Evolutionary conservation across 1,140 invertebrate species (phyloP).

Genomic region (Atta texana): DNA sequence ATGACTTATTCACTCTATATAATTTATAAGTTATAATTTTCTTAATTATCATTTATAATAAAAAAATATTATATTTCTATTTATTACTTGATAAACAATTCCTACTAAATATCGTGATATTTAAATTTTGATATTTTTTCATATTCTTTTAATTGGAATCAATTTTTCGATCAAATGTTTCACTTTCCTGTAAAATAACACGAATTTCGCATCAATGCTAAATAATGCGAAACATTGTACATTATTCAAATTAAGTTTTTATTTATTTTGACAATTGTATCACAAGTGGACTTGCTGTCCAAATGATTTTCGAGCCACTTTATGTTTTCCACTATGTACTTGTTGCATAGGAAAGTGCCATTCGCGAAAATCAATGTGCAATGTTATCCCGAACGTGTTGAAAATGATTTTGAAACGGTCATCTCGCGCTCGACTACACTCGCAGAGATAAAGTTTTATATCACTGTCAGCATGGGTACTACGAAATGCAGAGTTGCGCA

Average conservation of each 20-base stretch:
- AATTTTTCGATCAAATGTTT: no score
- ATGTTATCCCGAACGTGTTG: slow-evolving; percentile 4
- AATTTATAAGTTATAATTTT: no score
- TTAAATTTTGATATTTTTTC: no score
- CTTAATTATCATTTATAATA: no score
- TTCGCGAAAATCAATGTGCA: slow-evolving; percentile 7
- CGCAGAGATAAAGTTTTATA: slow-evolving; percentile 54
- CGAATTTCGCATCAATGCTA: no score
- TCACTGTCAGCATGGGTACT: slow-evolving; percentile 18
- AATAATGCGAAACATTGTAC: neutral
- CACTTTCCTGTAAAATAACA: no score
- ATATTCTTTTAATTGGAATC: neutral
- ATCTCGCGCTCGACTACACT: slow-evolving; percentile 25
- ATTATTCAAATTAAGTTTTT: slow-evolving; percentile 8
- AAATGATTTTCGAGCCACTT: neutral
- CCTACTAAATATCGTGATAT: no score
- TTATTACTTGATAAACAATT: no score
- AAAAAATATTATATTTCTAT: no score
- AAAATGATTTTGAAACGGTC: slow-evolving; percentile 9
- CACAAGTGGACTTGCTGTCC: neutral
- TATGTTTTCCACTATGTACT: neutral
- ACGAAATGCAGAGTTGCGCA: slow-evolving; percentile 26
- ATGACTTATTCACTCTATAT: no score
- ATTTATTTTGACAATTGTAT: slow-evolving; percentile 5
- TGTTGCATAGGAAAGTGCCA: slow-evolving; percentile 31